phyloP scores from a whole-genome alignment of 2,797 vertebrate genomes.

The Aulostomus chinensis region DNA sequence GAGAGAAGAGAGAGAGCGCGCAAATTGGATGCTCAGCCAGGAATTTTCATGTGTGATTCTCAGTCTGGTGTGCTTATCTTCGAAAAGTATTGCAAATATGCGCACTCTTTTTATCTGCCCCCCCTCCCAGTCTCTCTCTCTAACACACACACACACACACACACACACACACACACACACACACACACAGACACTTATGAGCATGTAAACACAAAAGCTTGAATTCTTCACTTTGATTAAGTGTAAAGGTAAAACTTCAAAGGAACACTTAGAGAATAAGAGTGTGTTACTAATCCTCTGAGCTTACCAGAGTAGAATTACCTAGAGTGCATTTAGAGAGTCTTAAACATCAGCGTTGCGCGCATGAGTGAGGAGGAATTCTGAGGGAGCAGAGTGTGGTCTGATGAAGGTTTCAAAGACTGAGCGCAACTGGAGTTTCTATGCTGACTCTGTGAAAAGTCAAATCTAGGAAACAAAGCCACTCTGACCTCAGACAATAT shows the following conservation, averaged over 20 bases:
- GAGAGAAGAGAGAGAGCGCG: no score
- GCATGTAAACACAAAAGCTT: conserved; percentile 62
- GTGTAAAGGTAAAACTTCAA: conserved; percentile 71
- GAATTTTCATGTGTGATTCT: conserved; percentile 66
- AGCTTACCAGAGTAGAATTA: conserved; percentile 63
- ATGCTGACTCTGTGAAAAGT: no score
- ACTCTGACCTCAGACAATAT: not conserved
- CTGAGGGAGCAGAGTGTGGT: conserved; percentile 27
- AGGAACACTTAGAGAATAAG: conserved; percentile 64
- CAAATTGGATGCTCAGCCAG: conserved; percentile 56
- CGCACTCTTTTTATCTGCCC: conserved; percentile 9
- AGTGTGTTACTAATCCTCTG: conserved; percentile 73
- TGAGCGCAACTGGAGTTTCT: no score
- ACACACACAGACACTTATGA: conserved; percentile 13
- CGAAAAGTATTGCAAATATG: conserved; percentile 44
- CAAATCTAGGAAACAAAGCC: conserved; percentile 14
- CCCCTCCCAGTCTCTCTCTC: not conserved
- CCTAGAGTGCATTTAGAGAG: conserved; percentile 60
- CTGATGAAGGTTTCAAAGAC: no score
- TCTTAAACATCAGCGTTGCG: conserved; percentile 42
- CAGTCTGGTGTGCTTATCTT: conserved; percentile 57
- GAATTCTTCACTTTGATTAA: conserved; percentile 62
- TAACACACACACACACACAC: not conserved
- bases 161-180: conserved; percentile 1
- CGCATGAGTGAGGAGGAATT: conserved; percentile 24